Conservation (phyloP, 2,888 invertebrate genomes). For the Lucinisca nassula region DNA sequence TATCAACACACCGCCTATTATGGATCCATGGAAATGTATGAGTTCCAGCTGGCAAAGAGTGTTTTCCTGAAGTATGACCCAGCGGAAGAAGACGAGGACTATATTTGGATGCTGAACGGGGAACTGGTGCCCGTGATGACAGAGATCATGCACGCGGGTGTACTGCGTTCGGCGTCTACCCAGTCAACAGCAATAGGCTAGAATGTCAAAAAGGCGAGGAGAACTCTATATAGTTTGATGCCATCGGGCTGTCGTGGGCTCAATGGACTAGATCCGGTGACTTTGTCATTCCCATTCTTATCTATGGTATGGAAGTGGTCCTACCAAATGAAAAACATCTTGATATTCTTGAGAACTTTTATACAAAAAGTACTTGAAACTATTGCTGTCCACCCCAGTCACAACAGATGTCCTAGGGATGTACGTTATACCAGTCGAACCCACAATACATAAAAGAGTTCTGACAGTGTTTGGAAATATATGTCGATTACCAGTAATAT, state of each 20-base stretch:
- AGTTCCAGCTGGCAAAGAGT: background rate
- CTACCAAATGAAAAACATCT: background rate
- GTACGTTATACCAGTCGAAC: background rate
- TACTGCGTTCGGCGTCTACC: background rate
- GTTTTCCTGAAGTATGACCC: background rate
- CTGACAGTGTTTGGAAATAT: background rate
- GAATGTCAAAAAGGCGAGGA: background rate
- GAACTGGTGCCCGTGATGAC: background rate
- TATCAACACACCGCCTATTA: background rate
- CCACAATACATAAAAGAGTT: background rate
- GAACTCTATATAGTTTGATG: background rate
- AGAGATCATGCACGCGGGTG: background rate
- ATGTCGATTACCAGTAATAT: background rate
- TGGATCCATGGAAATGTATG: background rate
- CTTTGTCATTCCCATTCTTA: background rate
- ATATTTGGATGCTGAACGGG: background rate
- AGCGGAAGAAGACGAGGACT: no score
- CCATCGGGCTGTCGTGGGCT: background rate
- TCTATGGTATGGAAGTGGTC: background rate
- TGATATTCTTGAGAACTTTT: background rate
- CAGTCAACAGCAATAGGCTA: background rate
- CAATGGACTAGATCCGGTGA: background rate
- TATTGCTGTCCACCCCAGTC: background rate
- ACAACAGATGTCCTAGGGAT: background rate
- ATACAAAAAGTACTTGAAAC: background rate